These are phyloP conservation scores for Contarinia nasturtii DNA, from an alignment of 1,140 invertebrate species.

Conservation along the genomic window DNA sequence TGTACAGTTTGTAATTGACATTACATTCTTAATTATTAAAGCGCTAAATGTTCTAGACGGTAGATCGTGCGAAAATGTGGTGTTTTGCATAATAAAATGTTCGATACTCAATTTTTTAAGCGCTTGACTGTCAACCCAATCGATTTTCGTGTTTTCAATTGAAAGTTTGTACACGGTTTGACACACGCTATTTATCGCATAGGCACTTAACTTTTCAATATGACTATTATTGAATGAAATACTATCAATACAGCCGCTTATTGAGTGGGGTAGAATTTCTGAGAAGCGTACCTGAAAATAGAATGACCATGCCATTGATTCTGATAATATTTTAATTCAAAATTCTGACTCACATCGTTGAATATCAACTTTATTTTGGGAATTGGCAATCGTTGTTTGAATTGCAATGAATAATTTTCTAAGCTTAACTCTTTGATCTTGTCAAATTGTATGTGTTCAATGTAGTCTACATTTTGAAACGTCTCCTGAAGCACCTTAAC, in stretches of 20 bases:
- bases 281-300: conserved; percentile 24
- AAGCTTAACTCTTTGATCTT: conserved; percentile 29
- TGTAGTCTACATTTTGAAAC: conserved; percentile 23
- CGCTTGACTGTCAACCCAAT: conserved; percentile 16
- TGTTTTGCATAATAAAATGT: conserved; percentile 34
- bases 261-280: conserved; percentile 40
- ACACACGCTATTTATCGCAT: conserved; percentile 48
- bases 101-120: conserved; percentile 58
- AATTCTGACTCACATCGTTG: conserved; percentile 8
- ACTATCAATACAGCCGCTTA: conserved; percentile 46
- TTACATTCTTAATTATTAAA: conserved; percentile 40
- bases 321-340: background rate
- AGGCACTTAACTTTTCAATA: conserved; percentile 41
- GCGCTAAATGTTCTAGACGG: conserved; percentile 55
- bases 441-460: conserved; percentile 26
- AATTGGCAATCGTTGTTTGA: background rate
- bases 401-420: conserved; percentile 14
- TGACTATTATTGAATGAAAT: conserved; percentile 38
- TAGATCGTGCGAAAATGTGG: conserved; percentile 27
- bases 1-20: conserved; percentile 40
- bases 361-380: conserved; percentile 15
- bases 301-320: background rate
- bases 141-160: conserved; percentile 26
- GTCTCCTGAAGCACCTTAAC: conserved; percentile 14
- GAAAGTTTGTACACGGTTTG: conserved; percentile 30